phyloP scores from a whole-genome alignment of 2,797 vertebrate species.

The Triplophysa yarkandensis region DNA sequence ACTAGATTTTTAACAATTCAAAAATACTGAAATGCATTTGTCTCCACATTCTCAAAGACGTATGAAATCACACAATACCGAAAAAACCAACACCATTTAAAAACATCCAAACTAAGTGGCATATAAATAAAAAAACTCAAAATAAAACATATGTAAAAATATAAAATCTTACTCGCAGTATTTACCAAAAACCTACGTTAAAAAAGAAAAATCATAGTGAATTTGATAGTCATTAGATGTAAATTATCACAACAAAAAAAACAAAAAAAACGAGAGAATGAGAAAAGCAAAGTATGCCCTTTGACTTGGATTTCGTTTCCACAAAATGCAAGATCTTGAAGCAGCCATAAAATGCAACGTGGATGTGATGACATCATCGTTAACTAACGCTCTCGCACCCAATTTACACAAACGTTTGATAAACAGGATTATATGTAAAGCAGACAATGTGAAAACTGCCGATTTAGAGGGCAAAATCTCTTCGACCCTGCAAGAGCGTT shows the following conservation, averaged over 20 bases:
- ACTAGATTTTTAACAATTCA: constrained; percentile 99
- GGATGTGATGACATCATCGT: constrained; percentile 37
- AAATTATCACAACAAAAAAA: constrained; percentile 56
- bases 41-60: constrained; percentile 81
- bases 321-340: constrained; percentile 55
- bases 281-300: constrained; percentile 77
- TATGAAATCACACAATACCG: constrained; percentile 92
- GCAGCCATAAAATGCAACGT: constrained; percentile 44
- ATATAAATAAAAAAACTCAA: constrained; percentile 90
- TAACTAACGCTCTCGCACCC: constrained; percentile 25
- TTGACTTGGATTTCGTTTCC: constrained; percentile 68
- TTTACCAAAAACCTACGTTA: constrained; percentile 79
- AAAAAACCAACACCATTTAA: constrained; percentile 79
- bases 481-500: constrained; percentile 20
- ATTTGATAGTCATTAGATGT: constrained; percentile 82
- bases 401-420: constrained; percentile 17
- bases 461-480: constrained; percentile 2
- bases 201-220: constrained; percentile 73
- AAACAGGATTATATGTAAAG: constrained; percentile 29
- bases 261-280: constrained; percentile 30
- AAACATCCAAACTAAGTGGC: constrained; percentile 89
- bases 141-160: constrained; percentile 85
- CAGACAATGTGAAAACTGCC: constrained; percentile 19
- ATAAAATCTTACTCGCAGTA: constrained; percentile 84
- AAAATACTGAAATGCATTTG: constrained; percentile 98